Percentiles rank a stretch among this genome's conserved stretches.
Evolutionary conservation across 1,140 invertebrate genomes (phyloP).

Genomic region (Drosophila kepulauana): DNA sequence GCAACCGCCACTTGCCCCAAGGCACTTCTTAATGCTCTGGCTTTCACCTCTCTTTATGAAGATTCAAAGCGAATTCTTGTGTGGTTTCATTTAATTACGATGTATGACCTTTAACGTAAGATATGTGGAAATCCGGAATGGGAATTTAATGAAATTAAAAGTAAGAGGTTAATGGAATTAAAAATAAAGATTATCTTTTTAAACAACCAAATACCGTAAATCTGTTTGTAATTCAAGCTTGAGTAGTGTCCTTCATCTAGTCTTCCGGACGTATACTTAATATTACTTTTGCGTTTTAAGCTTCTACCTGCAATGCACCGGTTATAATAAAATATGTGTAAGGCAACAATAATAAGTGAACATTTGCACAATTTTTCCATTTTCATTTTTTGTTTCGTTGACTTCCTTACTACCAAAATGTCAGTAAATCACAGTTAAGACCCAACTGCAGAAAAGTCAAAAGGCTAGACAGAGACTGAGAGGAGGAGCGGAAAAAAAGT

Average conservation of each 20-base stretch:
- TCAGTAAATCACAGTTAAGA: slow-evolving; percentile 9
- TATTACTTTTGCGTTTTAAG: too few species aligned
- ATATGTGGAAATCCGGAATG: not conserved
- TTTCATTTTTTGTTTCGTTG: not conserved
- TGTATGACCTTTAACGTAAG: not conserved
- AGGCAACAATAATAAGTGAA: not conserved
- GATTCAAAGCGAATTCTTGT: slow-evolving; percentile 4
- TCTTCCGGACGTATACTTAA: too few species aligned
- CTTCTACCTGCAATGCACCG: too few species aligned
- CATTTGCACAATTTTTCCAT: not conserved
- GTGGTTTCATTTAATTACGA: not conserved
- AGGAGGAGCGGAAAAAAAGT: slow-evolving; percentile 28
- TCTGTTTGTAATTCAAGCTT: too few species aligned
- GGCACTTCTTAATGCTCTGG: not conserved
- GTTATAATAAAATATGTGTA: not conserved
- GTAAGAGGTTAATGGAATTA: not conserved
- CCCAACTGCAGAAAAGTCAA: not conserved
- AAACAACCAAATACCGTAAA: too few species aligned
- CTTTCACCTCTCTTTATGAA: not conserved
- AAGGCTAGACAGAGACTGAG: not conserved
- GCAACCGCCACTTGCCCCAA: slow-evolving; percentile 1
- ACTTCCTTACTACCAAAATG: not conserved
- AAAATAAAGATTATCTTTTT: too few species aligned
- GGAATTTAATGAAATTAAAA: not conserved
- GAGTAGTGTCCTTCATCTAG: too few species aligned